Evolutionary conservation across 2,888 invertebrate species (phyloP).

Genomic region (Pherbina coryleti): DNA sequence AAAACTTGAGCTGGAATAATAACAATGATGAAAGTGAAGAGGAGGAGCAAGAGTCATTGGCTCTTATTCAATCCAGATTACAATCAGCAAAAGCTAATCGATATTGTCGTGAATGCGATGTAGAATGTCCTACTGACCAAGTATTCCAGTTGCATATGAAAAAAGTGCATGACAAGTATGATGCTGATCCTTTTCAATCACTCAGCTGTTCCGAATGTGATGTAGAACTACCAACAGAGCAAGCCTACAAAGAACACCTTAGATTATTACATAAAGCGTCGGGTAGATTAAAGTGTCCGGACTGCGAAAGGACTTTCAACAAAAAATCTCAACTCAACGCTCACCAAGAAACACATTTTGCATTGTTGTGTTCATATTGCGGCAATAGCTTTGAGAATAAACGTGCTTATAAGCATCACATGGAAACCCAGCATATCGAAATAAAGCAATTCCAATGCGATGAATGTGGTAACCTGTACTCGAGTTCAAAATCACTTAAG

Average conservation of each 20-base stretch:
- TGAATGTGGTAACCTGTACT: conserved; percentile 29
- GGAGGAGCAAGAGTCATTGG: conserved; percentile 1
- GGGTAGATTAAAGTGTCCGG: conserved; percentile 9
- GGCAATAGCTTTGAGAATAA: background rate
- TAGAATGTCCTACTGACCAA: conserved; percentile 38
- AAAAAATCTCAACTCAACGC: background rate
- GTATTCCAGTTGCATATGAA: conserved; percentile 35
- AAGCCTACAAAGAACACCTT: conserved; percentile 3
- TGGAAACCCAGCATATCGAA: background rate
- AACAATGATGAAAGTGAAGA: background rate
- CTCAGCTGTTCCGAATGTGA: background rate
- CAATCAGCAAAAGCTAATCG: background rate
- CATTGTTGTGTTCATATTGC: background rate
- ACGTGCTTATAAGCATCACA: conserved; percentile 12
- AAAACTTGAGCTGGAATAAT: background rate
- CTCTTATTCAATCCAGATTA: background rate
- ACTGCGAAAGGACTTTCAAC: conserved; percentile 14
- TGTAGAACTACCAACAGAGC: background rate
- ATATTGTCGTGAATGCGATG: conserved; percentile 38
- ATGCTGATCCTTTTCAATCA: background rate
- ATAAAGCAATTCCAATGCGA: conserved; percentile 17
- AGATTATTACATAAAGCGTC: background rate
- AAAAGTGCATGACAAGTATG: conserved; percentile 26
- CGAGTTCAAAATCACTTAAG: conserved; percentile 1
- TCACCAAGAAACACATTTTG: conserved; percentile 8